Conservation (phyloP, 2,113 vertebrate genomes). For the Danionella cerebrum region DNA sequence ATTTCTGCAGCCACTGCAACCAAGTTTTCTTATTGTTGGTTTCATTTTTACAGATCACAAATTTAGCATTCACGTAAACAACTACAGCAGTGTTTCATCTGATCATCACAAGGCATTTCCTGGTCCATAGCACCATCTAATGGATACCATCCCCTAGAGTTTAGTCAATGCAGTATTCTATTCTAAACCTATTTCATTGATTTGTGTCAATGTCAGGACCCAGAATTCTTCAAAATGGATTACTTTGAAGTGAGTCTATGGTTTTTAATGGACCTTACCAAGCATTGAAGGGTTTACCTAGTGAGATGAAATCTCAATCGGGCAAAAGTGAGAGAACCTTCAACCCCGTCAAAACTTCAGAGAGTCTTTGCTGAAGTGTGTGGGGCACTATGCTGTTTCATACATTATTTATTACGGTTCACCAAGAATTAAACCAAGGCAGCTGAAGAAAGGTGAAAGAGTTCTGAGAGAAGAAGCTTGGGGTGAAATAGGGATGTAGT, state of each 20-base stretch:
- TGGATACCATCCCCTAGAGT: not conserved
- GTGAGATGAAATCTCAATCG: not conserved
- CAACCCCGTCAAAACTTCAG: not conserved
- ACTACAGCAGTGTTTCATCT: not conserved
- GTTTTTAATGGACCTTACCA: not conserved
- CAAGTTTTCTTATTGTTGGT: too few relatives aligned
- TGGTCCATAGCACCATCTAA: conserved; percentile 36
- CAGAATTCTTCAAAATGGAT: not conserved
- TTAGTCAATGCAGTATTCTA: not conserved
- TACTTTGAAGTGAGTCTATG: not conserved
- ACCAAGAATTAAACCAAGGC: conserved; percentile 12
- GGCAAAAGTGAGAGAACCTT: not conserved
- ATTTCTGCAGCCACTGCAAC: too few relatives aligned
- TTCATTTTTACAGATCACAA: not conserved
- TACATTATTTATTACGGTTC: conserved; percentile 35
- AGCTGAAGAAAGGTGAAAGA: conserved; percentile 24
- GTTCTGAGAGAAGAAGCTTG: not conserved
- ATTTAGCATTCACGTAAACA: not conserved
- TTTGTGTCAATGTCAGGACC: conserved; percentile 4
- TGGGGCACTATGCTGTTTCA: not conserved
- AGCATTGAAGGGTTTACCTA: not conserved
- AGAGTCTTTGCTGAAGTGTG: not conserved
- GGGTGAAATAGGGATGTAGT: not conserved
- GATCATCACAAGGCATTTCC: not conserved
- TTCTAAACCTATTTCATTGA: not conserved